Evolutionary conservation across 1,140 invertebrate genomes (phyloP).

Genomic region (Pseudachorutes palmiensis): DNA sequence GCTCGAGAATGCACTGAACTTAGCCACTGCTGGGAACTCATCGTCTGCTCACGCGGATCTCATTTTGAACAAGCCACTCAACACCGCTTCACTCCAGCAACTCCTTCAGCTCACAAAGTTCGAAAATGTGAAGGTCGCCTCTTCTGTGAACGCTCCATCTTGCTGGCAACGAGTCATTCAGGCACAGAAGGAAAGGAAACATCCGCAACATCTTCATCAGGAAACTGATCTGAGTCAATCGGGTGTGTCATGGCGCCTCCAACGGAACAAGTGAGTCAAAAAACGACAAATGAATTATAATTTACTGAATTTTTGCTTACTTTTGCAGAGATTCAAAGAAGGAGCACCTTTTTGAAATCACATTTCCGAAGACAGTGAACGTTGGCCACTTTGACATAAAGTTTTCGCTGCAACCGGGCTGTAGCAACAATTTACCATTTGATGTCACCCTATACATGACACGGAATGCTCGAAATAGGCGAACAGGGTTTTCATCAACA

Average conservation of each 20-base stretch:
- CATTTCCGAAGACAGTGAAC: constrained; percentile 60
- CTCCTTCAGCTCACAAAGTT: constrained; percentile 58
- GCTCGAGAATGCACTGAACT: background rate
- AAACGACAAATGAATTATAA: background rate
- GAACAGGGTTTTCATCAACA: constrained; percentile 1
- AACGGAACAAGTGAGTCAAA: constrained; percentile 62
- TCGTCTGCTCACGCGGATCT: constrained; percentile 41
- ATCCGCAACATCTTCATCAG: constrained; percentile 69
- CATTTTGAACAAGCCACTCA: constrained; percentile 51
- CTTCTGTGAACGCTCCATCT: constrained; percentile 77
- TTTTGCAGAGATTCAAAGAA: constrained; percentile 48
- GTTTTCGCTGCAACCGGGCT: constrained; percentile 68
- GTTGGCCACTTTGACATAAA: constrained; percentile 80
- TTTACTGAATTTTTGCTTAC: constrained; percentile 19
- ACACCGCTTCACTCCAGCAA: constrained; percentile 48
- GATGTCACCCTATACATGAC: constrained; percentile 61
- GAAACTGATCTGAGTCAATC: constrained; percentile 42
- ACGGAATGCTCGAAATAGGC: constrained; percentile 15
- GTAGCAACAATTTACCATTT: constrained; percentile 51
- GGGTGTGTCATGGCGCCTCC: constrained; percentile 63
- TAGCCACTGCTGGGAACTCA: background rate
- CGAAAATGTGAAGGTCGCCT: constrained; percentile 53
- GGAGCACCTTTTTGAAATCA: constrained; percentile 82
- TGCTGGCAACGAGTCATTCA: constrained; percentile 81
- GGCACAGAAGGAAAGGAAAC: constrained; percentile 71